Evolutionary conservation across 2,113 vertebrate species (phyloP).

Genomic region (Myodes glareolus): DNA sequence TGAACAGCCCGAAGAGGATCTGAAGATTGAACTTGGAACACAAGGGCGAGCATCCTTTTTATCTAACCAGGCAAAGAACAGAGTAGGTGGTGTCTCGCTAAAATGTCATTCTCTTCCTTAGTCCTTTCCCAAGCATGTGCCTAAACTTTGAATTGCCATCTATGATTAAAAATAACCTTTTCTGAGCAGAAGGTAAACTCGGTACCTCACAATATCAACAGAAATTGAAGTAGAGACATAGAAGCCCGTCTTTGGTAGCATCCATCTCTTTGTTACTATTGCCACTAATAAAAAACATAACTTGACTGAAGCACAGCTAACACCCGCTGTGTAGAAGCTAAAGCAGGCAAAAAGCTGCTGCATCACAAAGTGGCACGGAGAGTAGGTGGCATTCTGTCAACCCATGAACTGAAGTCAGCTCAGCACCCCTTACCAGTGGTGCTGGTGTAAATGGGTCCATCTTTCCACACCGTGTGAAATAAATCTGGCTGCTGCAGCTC

Average conservation of each 20-base stretch:
- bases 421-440: background rate
- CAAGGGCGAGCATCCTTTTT: background rate
- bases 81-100: slow-evolving; percentile 2
- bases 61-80: background rate
- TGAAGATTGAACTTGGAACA: background rate
- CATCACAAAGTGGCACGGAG: background rate
- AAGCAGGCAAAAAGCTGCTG: background rate
- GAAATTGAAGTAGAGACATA: slow-evolving; percentile 18
- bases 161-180: slow-evolving; percentile 17
- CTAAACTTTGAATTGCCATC: background rate
- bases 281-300: slow-evolving; percentile 43
- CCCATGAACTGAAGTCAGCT: background rate
- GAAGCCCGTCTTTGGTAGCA: background rate
- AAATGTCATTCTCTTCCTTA: slow-evolving; percentile 42
- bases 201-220: background rate
- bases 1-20: background rate
- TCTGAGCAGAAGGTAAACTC: background rate
- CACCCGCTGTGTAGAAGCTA: background rate
- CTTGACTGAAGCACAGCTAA: background rate
- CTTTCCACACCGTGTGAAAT: background rate
- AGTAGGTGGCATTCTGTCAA: background rate
- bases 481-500: background rate
- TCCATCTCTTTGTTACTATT: background rate
- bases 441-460: background rate
- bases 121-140: background rate